A percentile compares a stretch with the other conserved stretches of the same genome.
These are phyloP conservation scores for Bombyx mandarina DNA, from an alignment of 1,140 invertebrate genomes.

Conservation along the genomic window DNA sequence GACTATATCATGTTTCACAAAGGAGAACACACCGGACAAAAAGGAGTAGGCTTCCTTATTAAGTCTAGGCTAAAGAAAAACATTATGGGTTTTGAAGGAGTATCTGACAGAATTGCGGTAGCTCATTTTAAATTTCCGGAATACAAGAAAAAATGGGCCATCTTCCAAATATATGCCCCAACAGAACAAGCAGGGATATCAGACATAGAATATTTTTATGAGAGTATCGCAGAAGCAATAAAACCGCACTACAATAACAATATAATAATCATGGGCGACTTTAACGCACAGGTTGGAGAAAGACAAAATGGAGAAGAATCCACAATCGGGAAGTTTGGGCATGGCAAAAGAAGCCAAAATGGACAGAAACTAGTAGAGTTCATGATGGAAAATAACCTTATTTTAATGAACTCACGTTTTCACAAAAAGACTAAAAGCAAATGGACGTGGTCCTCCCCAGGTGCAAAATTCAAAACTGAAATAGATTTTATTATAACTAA, in stretches of 20 bases:
- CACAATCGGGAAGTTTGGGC: slow-evolving; percentile 14
- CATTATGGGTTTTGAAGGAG: slow-evolving; percentile 11
- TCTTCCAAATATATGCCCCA: slow-evolving; percentile 23
- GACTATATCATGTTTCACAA: slow-evolving; percentile 17
- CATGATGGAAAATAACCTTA: slow-evolving; percentile 5
- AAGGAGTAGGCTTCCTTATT: slow-evolving; percentile 19
- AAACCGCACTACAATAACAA: slow-evolving; percentile 11
- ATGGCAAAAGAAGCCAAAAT: slow-evolving; percentile 23
- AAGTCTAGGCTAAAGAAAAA: slow-evolving; percentile 10
- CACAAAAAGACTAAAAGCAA: slow-evolving; percentile 7
- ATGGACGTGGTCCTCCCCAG: slow-evolving; percentile 7
- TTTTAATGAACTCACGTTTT: slow-evolving; percentile 2
- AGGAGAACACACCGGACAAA: slow-evolving; percentile 11
- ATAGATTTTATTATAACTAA: slow-evolving; percentile 15
- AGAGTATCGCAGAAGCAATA: slow-evolving; percentile 12
- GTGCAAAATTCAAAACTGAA: background rate
- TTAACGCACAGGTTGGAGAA: slow-evolving; percentile 15
- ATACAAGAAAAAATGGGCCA: slow-evolving; percentile 15
- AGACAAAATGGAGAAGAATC: slow-evolving; percentile 12
- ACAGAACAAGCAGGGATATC: slow-evolving; percentile 17
- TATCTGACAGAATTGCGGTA: slow-evolving; percentile 15
- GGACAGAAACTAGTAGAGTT: slow-evolving; percentile 2
- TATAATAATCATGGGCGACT: slow-evolving; percentile 20
- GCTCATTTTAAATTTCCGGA: slow-evolving; percentile 12
- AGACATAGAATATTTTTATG: slow-evolving; percentile 12